A percentile compares a stretch with the other conserved stretches of the same genome.
Evolutionary conservation across 2,797 vertebrate genomes (phyloP).

Genomic region (Ctenopoma kingsleyae): DNA sequence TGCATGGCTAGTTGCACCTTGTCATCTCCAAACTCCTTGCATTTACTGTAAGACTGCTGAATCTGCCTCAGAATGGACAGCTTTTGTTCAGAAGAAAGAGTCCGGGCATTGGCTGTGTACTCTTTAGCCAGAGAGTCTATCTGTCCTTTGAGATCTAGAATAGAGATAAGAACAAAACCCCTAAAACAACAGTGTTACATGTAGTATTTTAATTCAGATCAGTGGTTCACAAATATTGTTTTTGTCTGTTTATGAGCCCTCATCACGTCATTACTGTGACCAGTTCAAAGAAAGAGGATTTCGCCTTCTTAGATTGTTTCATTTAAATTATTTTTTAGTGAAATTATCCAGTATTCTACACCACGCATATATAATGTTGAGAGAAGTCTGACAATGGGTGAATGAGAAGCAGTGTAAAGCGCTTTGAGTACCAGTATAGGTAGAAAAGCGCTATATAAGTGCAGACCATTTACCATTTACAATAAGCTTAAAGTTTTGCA

Average conservation of each 20-base stretch:
- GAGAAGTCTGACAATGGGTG: neutral
- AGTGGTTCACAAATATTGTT: neutral
- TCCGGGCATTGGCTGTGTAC: slow-evolving; percentile 93
- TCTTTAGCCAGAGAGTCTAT: slow-evolving; percentile 96
- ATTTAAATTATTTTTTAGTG: neutral
- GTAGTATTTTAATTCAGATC: neutral
- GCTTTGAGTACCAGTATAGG: too few relatives aligned
- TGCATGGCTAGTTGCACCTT: slow-evolving; percentile 99
- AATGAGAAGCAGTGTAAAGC: too few relatives aligned
- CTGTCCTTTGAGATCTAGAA: slow-evolving; percentile 94
- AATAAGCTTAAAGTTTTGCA: neutral
- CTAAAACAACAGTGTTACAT: neutral
- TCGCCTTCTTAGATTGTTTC: neutral
- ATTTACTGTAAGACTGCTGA: slow-evolving; percentile 96
- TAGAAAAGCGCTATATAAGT: too few relatives aligned
- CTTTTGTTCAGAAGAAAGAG: slow-evolving; percentile 93
- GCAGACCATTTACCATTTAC: too few relatives aligned
- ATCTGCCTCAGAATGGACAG: slow-evolving; percentile 95
- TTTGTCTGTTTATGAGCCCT: neutral
- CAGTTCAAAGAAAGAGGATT: neutral
- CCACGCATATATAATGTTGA: too few relatives aligned
- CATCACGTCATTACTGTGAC: neutral
- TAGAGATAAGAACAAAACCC: slow-evolving; percentile 40
- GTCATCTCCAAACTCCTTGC: slow-evolving; percentile 98
- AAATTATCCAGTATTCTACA: neutral